These are phyloP conservation scores for Tragelaphus scriptus DNA, from an alignment of 2,113 vertebrate species.

Conservation along the genomic window DNA sequence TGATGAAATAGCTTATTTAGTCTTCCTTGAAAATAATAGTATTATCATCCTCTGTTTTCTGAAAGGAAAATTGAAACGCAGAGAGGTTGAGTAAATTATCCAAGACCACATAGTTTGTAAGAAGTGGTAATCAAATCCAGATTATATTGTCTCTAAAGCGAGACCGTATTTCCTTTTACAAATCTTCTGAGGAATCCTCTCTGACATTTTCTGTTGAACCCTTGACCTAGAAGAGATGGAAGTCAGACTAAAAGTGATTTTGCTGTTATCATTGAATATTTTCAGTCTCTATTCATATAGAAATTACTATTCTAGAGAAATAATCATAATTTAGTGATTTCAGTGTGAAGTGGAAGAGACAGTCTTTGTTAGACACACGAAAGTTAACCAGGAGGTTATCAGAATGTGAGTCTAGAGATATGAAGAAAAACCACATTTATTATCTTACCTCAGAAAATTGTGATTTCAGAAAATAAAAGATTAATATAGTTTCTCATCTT, in stretches of 20 bases:
- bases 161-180: background rate
- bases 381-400: slow-evolving; percentile 57
- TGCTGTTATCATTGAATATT: slow-evolving; percentile 36
- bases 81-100: background rate
- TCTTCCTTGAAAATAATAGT: background rate
- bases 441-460: slow-evolving; percentile 40
- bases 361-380: slow-evolving; percentile 41
- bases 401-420: slow-evolving; percentile 34
- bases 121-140: background rate
- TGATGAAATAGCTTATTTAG: background rate
- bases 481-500: slow-evolving; percentile 52
- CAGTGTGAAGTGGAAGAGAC: slow-evolving; percentile 4
- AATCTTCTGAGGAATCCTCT: background rate
- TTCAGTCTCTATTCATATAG: slow-evolving; percentile 13
- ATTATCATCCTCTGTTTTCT: background rate
- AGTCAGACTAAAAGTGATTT: slow-evolving; percentile 35
- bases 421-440: slow-evolving; percentile 51
- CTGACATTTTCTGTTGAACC: background rate
- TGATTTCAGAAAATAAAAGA: slow-evolving; percentile 57
- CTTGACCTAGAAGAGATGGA: slow-evolving; percentile 26
- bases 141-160: background rate
- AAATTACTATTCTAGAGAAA: slow-evolving; percentile 34
- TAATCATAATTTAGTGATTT: slow-evolving; percentile 33
- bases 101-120: background rate
- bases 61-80: background rate